phyloP scores from a whole-genome alignment of 2,888 invertebrate genomes.

The Chrysolina haemoptera region DNA sequence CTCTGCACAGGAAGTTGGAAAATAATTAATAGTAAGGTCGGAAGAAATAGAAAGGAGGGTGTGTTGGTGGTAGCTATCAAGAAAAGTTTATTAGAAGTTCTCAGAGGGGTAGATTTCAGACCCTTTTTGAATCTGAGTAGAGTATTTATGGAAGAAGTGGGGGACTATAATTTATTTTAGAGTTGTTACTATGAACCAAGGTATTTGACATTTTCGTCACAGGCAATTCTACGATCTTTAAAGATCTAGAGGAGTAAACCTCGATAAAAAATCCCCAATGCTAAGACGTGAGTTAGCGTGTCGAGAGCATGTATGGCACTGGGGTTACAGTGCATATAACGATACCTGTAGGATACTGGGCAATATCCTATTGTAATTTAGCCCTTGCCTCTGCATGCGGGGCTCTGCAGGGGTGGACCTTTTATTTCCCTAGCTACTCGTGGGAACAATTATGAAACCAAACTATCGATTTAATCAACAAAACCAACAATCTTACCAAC shows the following conservation, averaged over 20 bases:
- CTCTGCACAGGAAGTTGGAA: slow-evolving; percentile 33
- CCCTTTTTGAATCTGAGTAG: slow-evolving; percentile 34
- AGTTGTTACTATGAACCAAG: background rate
- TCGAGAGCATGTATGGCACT: slow-evolving; percentile 41
- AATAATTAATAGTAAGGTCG: slow-evolving; percentile 29
- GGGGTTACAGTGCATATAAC: slow-evolving; percentile 41
- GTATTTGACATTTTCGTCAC: too few species aligned
- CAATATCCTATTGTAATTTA: slow-evolving; percentile 38
- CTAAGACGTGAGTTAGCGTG: slow-evolving; percentile 44
- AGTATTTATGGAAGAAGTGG: slow-evolving; percentile 29
- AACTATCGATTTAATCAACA: slow-evolving; percentile 39
- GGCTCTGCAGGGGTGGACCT: slow-evolving; percentile 43
- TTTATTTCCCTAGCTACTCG: slow-evolving; percentile 46
- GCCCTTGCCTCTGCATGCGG: slow-evolving; percentile 42
- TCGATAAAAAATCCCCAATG: slow-evolving; percentile 43
- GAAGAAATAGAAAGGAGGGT: slow-evolving; percentile 5
- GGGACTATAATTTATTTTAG: slow-evolving; percentile 24
- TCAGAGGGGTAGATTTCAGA: slow-evolving; percentile 31
- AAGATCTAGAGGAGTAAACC: slow-evolving; percentile 42
- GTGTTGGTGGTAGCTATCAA: slow-evolving; percentile 31
- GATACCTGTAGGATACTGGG: slow-evolving; percentile 42
- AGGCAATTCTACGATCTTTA: background rate
- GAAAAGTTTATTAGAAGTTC: slow-evolving; percentile 26
- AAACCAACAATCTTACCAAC: slow-evolving; percentile 27
- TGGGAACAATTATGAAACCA: slow-evolving; percentile 43